phyloP scores from a whole-genome alignment of 2,113 vertebrate species.

The Tetrax tetrax region DNA sequence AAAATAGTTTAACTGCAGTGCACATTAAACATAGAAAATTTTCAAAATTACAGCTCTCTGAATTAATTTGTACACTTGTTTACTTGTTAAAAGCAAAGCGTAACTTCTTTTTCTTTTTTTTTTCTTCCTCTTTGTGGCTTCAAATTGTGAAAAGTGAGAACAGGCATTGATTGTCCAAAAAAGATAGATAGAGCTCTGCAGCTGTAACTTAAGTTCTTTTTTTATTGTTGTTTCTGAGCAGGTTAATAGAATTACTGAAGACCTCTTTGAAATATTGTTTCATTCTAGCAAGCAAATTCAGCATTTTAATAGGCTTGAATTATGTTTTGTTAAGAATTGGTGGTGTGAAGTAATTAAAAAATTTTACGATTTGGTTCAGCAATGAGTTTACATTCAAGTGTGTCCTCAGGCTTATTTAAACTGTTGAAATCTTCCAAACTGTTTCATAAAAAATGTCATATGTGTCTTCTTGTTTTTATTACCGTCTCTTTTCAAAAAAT shows the following conservation, averaged over 20 bases:
- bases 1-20: conserved; percentile 84
- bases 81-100: conserved; percentile 76
- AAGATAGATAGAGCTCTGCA: not conserved
- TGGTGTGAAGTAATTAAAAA: conserved; percentile 28
- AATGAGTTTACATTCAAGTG: conserved; percentile 4
- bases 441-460: not conserved
- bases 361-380: conserved; percentile 26
- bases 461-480: not conserved
- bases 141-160: not conserved
- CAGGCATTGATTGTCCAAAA: not conserved
- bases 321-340: conserved; percentile 47
- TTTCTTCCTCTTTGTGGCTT: not conserved
- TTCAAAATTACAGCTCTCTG: conserved; percentile 81
- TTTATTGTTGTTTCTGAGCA: not conserved
- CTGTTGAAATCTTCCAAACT: conserved; percentile 9
- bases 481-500: not conserved
- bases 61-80: conserved; percentile 86
- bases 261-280: conserved; percentile 1
- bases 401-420: conserved; percentile 37
- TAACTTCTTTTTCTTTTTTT: conserved; percentile 53
- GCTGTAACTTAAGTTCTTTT: not conserved
- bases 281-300: conserved; percentile 4
- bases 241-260: not conserved
- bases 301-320: conserved; percentile 44
- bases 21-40: conserved; percentile 84